Evolutionary conservation across 2,888 invertebrate species (phyloP), one percentile per base, ranked within the genome.

Genomic region (Globia sparganii): DNA sequence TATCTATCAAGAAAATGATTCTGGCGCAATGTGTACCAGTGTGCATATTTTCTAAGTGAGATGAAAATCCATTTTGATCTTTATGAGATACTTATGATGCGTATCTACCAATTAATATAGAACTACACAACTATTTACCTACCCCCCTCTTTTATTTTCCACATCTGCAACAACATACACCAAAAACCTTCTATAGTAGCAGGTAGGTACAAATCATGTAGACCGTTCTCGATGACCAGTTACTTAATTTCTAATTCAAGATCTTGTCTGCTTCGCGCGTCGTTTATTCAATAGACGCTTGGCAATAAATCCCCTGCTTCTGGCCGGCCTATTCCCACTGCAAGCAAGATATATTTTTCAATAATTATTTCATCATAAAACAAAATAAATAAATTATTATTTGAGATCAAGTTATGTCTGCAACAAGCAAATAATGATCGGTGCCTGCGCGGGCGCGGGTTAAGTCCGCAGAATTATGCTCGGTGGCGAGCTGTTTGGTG

Each of bases 391-490:
- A 37, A n/a, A 62, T 34, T 9, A 28, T 43, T 58, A 37, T 72
- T 34, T 18, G 4, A 76, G 71, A 46, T 21, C 71, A 76, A 75
- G 86, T 58, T 93, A 94, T 94, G 91, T 91, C 88, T 87, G 89
- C 92, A 95, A 95, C 93, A 94, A 96, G 95, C 93, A 91, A 93
- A 93, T 95, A 95, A 95, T 96, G 91, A 94, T 90, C 83, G 65
- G 86, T 81, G 85, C 80, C 72, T 87, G 86, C 85, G 81, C 81
- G 88, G 89, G 86, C 89, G 90, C 91, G 89, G 89, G 90, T 84
- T 93, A 93, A 95, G 92, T 95, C 95, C 95, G 94, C 96, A 95
- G 93, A 95, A 96, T 96, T 96, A 96, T 96, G 95, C 95, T 95
- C 91, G 95, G 95, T 94, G 94, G 95, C 92, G 91, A 91, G 85